These are phyloP conservation scores for Magallana nippona DNA, from an alignment of 2,888 invertebrate species.

Conservation along the genomic window DNA sequence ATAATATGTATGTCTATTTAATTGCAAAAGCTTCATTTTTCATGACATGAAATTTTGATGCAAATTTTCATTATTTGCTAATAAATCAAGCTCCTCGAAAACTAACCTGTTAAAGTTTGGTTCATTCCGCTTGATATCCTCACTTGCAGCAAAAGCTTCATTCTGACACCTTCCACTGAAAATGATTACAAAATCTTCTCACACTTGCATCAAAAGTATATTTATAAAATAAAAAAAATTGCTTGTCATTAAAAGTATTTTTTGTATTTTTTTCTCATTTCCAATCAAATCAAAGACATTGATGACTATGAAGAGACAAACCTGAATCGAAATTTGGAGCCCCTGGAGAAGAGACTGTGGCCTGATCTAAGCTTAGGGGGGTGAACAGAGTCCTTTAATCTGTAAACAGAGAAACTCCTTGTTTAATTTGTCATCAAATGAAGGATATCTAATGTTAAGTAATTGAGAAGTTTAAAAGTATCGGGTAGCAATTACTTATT, in stretches of 20 bases:
- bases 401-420: conserved; percentile 76
- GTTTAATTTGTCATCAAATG: too few species aligned
- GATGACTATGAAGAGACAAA: conserved; percentile 54
- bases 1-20: too few species aligned
- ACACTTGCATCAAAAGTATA: too few species aligned
- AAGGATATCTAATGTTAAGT: too few species aligned
- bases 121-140: conserved; percentile 77
- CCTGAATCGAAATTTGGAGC: conserved; percentile 93
- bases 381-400: conserved; percentile 91
- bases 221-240: too few species aligned
- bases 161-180: conserved; percentile 92
- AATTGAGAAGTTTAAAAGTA: too few species aligned
- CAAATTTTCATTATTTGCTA: too few species aligned
- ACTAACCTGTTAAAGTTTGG: conserved; percentile 77
- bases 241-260: too few species aligned
- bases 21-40: not conserved
- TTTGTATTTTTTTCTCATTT: too few species aligned
- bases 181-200: not conserved
- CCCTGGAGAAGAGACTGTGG: conserved; percentile 95
- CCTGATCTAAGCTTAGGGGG: conserved; percentile 91
- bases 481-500: too few species aligned
- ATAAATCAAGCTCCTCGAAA: too few species aligned
- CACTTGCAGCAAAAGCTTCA: conserved; percentile 90
- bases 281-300: not conserved
- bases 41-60: too few species aligned